Evolutionary conservation across 2,113 vertebrate species (phyloP), one percentile per base, ranked within the genome.

Genomic region (Fregata magnificens): DNA sequence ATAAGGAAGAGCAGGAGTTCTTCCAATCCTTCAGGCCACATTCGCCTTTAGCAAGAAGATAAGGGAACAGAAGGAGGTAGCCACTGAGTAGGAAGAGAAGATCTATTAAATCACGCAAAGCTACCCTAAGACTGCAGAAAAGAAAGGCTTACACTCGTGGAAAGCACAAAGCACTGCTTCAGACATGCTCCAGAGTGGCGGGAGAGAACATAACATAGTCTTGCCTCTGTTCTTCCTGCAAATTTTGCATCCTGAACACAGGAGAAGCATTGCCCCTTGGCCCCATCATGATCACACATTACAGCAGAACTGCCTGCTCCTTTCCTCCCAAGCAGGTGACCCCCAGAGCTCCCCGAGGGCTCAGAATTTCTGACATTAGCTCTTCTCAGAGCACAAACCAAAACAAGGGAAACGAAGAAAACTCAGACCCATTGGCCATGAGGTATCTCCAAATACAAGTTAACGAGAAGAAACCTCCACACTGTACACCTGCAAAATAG

Each of bases 291-390:
- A 19, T 4, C 52, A 59, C 8, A 16, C 34, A 14, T 15, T 44
- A 26, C 47, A 85, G 45, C 29, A 82, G 69, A 87, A 47, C 20
- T 1, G 2, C 11, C 47, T 45, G 8, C 25, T 66, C 10, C 18
- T 66, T 58, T 58, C 32, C 19, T 55, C 18, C 20, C 32, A 20
- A 11, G 40, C 1, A 0, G 36, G 14, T 0, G 0, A 78, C 18
- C 8, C 28, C 34, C 34, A 45, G 21, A 40, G 45, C 3, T 44
- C 34, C 31, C 28, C 2, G 5, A 61, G 36, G 18, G 42, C 65
- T 79, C 8, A 5, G 55, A 32, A 19, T 61, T 66, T 11, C 45
- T 66, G 42, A 21, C 13, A 53, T 19, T 14, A 80, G 18, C 38
- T 52, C 38, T 80, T 65, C 34, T n/a, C 42, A 56, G 20, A 40